Evolutionary conservation across 2,797 vertebrate species (phyloP).

Genomic region (Neostethus bicornis): DNA sequence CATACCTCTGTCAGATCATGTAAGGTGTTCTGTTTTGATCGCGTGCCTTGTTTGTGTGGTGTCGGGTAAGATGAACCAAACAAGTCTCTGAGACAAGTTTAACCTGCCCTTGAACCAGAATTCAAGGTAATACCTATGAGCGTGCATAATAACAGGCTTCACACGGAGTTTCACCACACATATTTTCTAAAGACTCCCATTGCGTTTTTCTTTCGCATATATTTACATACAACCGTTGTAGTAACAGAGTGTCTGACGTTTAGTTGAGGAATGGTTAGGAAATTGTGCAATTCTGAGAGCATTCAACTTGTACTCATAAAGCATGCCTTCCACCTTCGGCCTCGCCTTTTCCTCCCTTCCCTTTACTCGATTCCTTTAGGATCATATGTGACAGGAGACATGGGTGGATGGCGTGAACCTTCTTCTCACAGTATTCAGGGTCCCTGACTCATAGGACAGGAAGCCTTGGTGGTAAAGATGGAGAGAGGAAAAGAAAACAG

Average conservation of each 20-base stretch:
- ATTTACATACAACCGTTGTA: conserved; percentile 42
- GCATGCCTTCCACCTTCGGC: conserved; percentile 26
- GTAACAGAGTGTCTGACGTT: conserved; percentile 39
- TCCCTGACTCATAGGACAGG: conserved; percentile 26
- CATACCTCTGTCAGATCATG: conserved; percentile 27
- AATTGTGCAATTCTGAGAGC: conserved; percentile 51
- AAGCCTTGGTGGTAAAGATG: conserved; percentile 43
- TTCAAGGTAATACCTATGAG: conserved; percentile 26
- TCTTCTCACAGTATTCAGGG: conserved; percentile 32
- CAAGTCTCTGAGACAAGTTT: conserved; percentile 42
- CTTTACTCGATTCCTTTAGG: conserved; percentile 37
- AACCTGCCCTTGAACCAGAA: conserved; percentile 60
- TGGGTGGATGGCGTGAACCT: conserved; percentile 63
- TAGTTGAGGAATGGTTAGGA: conserved; percentile 50
- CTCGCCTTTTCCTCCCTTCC: conserved; percentile 39
- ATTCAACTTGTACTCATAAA: conserved; percentile 38
- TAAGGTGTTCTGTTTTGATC: conserved; percentile 34
- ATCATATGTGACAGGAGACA: conserved; percentile 72
- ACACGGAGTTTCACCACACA: conserved; percentile 20
- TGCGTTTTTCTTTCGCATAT: conserved; percentile 27
- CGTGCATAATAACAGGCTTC: conserved; percentile 23
- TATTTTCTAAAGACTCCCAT: conserved; percentile 10
- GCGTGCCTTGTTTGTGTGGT: conserved; percentile 37
- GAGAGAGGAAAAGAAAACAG: conserved; percentile 39
- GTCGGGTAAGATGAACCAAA: conserved; percentile 22